Base-by-base conservation (phyloP, 1,140 invertebrate species). In the Rhagoletis zephyria region DNA sequence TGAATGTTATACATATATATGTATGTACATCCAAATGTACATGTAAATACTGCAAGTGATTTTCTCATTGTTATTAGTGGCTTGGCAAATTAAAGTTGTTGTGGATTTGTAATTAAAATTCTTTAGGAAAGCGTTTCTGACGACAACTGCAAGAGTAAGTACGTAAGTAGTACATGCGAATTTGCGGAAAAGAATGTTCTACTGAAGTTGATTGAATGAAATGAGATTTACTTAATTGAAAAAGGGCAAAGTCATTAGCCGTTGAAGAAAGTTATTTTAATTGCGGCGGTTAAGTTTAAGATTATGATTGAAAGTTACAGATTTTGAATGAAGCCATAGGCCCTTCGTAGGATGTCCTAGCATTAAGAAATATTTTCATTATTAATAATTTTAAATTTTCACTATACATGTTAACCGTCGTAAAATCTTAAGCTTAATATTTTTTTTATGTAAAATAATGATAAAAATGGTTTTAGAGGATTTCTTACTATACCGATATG, bases 141-240 rank as follows among this genome's bases (percentile, higher is more conserved):
- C 45, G 5, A 70, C 67, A 70, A 48, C 67, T 30, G n/a, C 16
- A 81, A 19, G 12, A 42, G 16, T 30, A 30, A 30, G 30, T 30
- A 30, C 30, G 30, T 30, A 30, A 0, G 30, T 30, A 30, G 30
- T 30, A 1, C 30, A 30, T 30, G 30, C 30, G 30, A 30, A 30
- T 30, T 30, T 30, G 30, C 30, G 4, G 12, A n/a, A 48, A 77
- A 48, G 42, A 77, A 77, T 51, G 42, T 45, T 77, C 14, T 14
- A 4, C 4, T 30, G 12, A 51, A 45, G 45, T 77, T 48, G 12
- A 19, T 74, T 7, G 67, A 74, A 74, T 45, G 42, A 14, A 74
- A 56, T 81, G 48, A 81, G 48, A 6, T 56, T 56, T 81, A n/a
- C n/a, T 51, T 81, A 81, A 81, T 56, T 81, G 48, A 81, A 81